Evolutionary conservation across 2,888 invertebrate species (phyloP), one percentile per base, ranked within the genome.

Genomic region (Nycteola revayana): DNA sequence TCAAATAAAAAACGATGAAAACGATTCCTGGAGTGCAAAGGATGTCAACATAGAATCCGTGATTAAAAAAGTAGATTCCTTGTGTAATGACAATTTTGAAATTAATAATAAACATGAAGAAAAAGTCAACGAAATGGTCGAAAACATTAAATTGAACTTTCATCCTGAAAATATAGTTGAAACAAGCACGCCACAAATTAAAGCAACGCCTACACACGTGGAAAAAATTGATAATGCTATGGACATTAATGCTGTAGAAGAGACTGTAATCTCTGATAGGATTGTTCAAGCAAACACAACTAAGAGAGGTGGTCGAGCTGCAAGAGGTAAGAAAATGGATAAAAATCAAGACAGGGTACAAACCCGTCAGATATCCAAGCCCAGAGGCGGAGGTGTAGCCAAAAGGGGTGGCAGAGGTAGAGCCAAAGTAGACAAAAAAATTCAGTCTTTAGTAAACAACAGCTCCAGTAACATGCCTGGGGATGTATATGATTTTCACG

Each of bases 401-500:
- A 60, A 76, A n/a, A 86, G 86, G 61, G 81, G 90, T 9, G 90
- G 90, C 1, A 75, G 90, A 54, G 90, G 89, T 6, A 76, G 90
- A 61, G 74, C 79, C 0, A 90, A 88, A 65, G 75, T 76, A 7
- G 91, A 91, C 50, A 88, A 91, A 48, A 91, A 90, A 72, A 63
- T 82, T 0, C 85, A 85, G 62, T 75, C 55, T 44, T 49, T 75
- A 6, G 72, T 83, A 1, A 89, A 86, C 60, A 85, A 83, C 6
- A 92, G 88, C 49, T 89, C 90, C 42, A 90, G 86, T 53, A 91
- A 92, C 54, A 78, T 90, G 28, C 90, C 92, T 0, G 92, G 94
- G 6, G 97, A 97, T 66, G 92, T 97, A 1, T 97, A 97, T 68
- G 97, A 97, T 72, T 97, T 97, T 70, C 93, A 95, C 53, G 97